phyloP scores from a whole-genome alignment of 2,888 invertebrate species.

The Schizaphis graminum region DNA sequence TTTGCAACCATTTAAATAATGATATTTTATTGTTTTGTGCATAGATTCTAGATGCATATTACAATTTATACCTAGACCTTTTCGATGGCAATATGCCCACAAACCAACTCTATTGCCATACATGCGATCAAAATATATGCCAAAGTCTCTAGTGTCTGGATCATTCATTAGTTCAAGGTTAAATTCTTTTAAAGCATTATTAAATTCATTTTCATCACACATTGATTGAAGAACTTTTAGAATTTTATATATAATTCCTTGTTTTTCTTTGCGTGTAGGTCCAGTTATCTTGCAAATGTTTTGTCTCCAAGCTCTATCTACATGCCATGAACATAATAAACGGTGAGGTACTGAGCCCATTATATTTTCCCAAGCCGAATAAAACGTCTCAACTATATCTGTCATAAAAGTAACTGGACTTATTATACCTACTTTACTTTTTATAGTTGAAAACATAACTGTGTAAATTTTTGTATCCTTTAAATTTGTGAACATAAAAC shows the following conservation, averaged over 20 bases:
- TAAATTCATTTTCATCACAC: background rate
- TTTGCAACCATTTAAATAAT: slow-evolving; percentile 49
- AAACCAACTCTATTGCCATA: slow-evolving; percentile 63
- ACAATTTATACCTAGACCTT: background rate
- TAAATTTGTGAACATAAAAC: no score
- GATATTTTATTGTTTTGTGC: slow-evolving; percentile 63
- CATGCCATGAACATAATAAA: background rate
- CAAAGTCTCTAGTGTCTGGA: slow-evolving; percentile 66
- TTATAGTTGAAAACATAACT: background rate
- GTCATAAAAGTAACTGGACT: background rate
- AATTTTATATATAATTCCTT: background rate
- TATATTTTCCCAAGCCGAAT: background rate
- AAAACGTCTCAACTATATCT: slow-evolving; percentile 24
- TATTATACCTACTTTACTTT: background rate
- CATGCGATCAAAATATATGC: slow-evolving; percentile 64
- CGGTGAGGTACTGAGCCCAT: background rate
- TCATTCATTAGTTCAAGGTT: background rate
- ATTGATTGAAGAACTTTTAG: slow-evolving; percentile 29
- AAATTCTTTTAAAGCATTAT: slow-evolving; percentile 7
- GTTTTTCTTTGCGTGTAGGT: background rate
- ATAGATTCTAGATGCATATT: slow-evolving; percentile 66
- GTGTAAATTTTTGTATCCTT: slow-evolving; percentile 11
- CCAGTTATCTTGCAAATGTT: background rate
- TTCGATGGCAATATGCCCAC: slow-evolving; percentile 67
- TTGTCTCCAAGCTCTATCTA: background rate